Conservation (phyloP, 2,888 invertebrate species). For the Actias luna region DNA sequence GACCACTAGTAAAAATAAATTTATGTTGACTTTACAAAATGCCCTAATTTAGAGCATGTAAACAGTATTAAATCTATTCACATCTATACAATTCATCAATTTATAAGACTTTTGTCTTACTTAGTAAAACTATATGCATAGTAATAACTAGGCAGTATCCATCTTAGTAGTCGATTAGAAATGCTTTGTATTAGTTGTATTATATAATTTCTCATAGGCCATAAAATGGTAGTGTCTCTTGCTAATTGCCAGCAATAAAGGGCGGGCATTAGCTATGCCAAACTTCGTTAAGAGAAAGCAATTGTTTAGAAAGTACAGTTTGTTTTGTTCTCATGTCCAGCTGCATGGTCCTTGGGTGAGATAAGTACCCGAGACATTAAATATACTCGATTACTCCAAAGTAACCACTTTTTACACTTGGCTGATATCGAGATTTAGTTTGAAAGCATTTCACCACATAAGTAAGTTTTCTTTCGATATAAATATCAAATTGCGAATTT, state of each 20-base stretch:
- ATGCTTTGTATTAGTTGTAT: slow-evolving; percentile 19
- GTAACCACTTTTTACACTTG: slow-evolving; percentile 18
- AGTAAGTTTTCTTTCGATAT: slow-evolving; percentile 26
- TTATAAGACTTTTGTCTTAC: too few relatives aligned
- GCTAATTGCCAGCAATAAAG: slow-evolving; percentile 59
- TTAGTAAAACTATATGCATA: too few relatives aligned
- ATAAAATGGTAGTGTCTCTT: slow-evolving; percentile 40
- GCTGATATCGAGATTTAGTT: slow-evolving; percentile 2
- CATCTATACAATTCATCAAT: too few relatives aligned
- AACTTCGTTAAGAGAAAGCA: slow-evolving; percentile 67
- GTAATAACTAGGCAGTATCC: too few relatives aligned
- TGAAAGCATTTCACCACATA: slow-evolving; percentile 9
- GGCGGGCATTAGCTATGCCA: slow-evolving; percentile 55
- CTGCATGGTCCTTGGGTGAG: slow-evolving; percentile 48
- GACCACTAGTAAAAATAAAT: too few relatives aligned
- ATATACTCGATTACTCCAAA: slow-evolving; percentile 38
- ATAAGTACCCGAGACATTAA: slow-evolving; percentile 42
- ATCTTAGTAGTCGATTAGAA: too few relatives aligned
- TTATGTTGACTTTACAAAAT: too few relatives aligned
- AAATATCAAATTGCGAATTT: slow-evolving; percentile 59
- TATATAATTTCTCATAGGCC: slow-evolving; percentile 34
- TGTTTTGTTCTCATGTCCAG: slow-evolving; percentile 63
- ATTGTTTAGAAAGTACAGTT: slow-evolving; percentile 68
- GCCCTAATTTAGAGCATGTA: too few relatives aligned
- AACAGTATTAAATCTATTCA: too few relatives aligned